Evolutionary conservation across 2,797 vertebrate species (phyloP).

Genomic region (Urosaurus nigricauda): DNA sequence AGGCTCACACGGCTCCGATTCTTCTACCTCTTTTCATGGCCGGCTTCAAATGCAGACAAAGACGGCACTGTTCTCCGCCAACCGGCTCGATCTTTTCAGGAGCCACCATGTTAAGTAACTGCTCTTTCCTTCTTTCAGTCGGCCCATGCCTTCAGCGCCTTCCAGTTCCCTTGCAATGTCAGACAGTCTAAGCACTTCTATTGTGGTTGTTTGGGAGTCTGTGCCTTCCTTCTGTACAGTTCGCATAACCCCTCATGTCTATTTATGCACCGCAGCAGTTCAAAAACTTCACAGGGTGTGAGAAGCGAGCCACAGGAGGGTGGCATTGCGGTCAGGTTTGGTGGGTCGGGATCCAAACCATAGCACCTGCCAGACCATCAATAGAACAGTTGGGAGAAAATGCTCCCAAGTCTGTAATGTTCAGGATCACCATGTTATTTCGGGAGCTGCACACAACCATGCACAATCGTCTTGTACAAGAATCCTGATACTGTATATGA

Average conservation of each 20-base stretch:
- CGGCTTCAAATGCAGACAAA: conserved; percentile 51
- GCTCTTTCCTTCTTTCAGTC: neutral
- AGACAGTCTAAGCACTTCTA: neutral
- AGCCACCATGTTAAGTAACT: conserved; percentile 35
- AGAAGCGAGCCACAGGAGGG: too few species aligned
- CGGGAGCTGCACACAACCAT: too few species aligned
- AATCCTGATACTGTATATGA: too few species aligned
- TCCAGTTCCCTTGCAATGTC: neutral
- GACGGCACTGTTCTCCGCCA: conserved; percentile 54
- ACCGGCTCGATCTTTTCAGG: neutral
- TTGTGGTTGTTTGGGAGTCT: too few species aligned
- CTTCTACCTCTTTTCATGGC: neutral
- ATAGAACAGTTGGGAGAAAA: too few species aligned
- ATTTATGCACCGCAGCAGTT: neutral
- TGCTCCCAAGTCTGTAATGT: too few species aligned
- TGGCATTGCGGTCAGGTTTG: too few species aligned
- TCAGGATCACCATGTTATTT: too few species aligned
- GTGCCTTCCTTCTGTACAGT: neutral
- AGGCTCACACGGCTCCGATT: conserved; percentile 45
- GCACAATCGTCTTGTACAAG: too few species aligned
- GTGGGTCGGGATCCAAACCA: too few species aligned
- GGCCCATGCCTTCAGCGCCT: neutral
- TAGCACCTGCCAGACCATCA: too few species aligned
- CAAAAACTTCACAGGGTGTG: neutral
- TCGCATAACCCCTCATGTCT: too few species aligned